These are phyloP conservation scores for Zophobas morio DNA, from an alignment of 1,140 invertebrate genomes.

Conservation along the genomic window DNA sequence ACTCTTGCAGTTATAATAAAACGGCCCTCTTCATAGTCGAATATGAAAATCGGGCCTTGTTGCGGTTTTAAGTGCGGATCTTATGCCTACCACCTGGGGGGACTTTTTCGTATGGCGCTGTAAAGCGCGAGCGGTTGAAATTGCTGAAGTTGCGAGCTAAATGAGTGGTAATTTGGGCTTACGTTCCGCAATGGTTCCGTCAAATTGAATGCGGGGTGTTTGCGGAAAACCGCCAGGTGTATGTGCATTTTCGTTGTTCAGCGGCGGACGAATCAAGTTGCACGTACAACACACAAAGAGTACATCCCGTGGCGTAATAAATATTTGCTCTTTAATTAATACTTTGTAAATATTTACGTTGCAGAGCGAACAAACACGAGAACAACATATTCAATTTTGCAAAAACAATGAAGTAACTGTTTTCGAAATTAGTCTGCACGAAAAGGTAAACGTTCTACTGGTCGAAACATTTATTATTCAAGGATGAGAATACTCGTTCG, in stretches of 20 bases:
- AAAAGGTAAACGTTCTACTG: slow-evolving; percentile 2
- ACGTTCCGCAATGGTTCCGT: slow-evolving; percentile 17
- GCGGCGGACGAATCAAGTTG: slow-evolving; percentile 8
- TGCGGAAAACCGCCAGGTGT: slow-evolving; percentile 37
- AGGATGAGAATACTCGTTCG: not conserved
- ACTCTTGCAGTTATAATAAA: slow-evolving; percentile 8
- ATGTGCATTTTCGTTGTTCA: slow-evolving; percentile 19
- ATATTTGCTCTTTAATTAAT: slow-evolving; percentile 41
- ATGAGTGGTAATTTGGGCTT: slow-evolving; percentile 40
- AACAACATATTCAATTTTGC: slow-evolving; percentile 38
- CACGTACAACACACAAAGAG: slow-evolving; percentile 1
- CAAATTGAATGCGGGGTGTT: slow-evolving; percentile 28
- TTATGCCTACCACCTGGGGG: slow-evolving; percentile 20
- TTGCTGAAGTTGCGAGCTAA: slow-evolving; percentile 29
- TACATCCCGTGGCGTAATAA: slow-evolving; percentile 10
- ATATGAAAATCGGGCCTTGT: slow-evolving; percentile 36
- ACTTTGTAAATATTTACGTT: slow-evolving; percentile 39
- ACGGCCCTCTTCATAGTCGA: slow-evolving; percentile 17
- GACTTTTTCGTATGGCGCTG: slow-evolving; percentile 15
- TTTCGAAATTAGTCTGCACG: slow-evolving; percentile 1
- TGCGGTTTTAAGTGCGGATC: slow-evolving; percentile 22
- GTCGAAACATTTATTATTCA: not conserved
- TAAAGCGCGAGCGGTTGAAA: slow-evolving; percentile 21
- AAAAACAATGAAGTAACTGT: slow-evolving; percentile 32
- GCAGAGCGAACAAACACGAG: slow-evolving; percentile 14